Conservation (phyloP, 2,888 invertebrate species). For the Apodemia mormo region DNA sequence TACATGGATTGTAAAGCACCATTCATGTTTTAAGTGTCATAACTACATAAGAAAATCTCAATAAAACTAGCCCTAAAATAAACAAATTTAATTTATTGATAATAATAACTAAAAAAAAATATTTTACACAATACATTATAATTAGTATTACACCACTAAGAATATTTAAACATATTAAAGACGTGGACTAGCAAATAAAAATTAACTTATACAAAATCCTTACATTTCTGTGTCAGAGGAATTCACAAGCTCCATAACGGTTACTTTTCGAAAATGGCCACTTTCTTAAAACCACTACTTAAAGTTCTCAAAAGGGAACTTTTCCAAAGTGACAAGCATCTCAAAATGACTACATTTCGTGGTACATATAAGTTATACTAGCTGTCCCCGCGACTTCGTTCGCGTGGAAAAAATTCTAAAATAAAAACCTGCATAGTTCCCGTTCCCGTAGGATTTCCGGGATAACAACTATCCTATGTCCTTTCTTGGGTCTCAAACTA, state of each 20-base stretch:
- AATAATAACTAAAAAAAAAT: slow-evolving; percentile 77
- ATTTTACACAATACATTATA: slow-evolving; percentile 80
- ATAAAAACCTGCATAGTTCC: too few species aligned
- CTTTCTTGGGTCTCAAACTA: too few species aligned
- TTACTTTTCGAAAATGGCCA: background rate
- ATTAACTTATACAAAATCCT: slow-evolving; percentile 65
- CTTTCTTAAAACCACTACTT: background rate
- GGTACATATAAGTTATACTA: too few species aligned
- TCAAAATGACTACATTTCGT: background rate
- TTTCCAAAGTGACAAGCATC: background rate
- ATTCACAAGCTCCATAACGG: slow-evolving; percentile 18
- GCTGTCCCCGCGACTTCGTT: too few species aligned
- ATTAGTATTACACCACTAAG: slow-evolving; percentile 80
- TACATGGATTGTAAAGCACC: too few species aligned
- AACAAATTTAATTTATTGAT: slow-evolving; percentile 82
- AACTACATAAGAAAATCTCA: slow-evolving; percentile 33
- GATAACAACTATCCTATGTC: too few species aligned
- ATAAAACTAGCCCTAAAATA: slow-evolving; percentile 70
- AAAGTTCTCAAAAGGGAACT: too few species aligned
- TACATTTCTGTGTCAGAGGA: slow-evolving; percentile 38
- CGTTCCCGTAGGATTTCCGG: too few species aligned
- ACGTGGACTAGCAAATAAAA: slow-evolving; percentile 80
- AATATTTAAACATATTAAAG: slow-evolving; percentile 78
- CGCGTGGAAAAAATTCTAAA: too few species aligned
- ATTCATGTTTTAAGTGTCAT: too few species aligned